Evolutionary conservation across 2,113 vertebrate species (phyloP).

Genomic region (Brienomyrus brachyistius): DNA sequence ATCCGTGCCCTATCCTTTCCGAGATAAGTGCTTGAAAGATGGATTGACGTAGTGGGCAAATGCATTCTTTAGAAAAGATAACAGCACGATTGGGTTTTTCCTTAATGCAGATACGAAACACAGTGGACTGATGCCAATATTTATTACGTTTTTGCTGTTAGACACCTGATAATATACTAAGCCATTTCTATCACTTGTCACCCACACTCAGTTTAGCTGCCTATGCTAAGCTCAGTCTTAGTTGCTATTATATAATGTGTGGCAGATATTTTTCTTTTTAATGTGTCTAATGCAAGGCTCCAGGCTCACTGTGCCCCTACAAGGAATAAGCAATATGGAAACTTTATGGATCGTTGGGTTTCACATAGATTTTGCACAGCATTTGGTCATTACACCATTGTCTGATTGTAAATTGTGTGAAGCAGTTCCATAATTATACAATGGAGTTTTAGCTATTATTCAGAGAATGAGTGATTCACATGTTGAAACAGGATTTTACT

Average conservation of each 20-base stretch:
- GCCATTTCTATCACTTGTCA: not conserved
- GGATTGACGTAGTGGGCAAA: not conserved
- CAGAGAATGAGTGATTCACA: not conserved
- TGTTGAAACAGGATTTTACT: not conserved
- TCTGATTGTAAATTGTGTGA: not conserved
- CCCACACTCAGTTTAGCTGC: not conserved
- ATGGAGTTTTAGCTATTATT: not conserved
- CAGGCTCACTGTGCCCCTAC: not conserved
- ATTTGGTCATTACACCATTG: not conserved
- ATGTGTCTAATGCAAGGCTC: not conserved
- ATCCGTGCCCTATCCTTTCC: not conserved
- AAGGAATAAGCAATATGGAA: not conserved
- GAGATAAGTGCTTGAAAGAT: not conserved
- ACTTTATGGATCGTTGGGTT: not conserved
- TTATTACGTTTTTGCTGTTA: not conserved
- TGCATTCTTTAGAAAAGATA: not conserved
- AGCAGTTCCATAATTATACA: not conserved
- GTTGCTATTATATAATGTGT: not conserved
- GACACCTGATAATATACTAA: not conserved
- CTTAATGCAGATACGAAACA: not conserved
- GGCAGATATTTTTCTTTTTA: not conserved
- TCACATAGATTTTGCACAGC: not conserved
- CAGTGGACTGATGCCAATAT: not conserved
- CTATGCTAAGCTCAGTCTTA: not conserved
- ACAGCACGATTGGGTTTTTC: not conserved